A percentile compares a stretch with the other conserved stretches of the same genome.
phyloP scores from a whole-genome alignment of 1,140 invertebrate species.

The Pseudomyrmex dendroicus region DNA sequence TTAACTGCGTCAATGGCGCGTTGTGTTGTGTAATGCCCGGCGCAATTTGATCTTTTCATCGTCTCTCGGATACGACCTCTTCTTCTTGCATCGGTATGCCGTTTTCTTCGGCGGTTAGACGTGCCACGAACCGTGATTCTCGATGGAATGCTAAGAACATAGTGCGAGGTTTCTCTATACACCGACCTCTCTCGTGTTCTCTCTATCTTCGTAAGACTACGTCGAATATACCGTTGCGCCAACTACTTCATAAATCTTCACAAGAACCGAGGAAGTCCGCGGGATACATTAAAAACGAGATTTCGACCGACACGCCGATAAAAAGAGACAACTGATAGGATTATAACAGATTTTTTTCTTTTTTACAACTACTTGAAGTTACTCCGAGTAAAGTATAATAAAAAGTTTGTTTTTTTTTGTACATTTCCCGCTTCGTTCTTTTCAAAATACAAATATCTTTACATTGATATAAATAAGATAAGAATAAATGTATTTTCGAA shows the following conservation, averaged over 20 bases:
- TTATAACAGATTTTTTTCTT: not conserved
- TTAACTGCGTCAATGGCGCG: conserved; percentile 63
- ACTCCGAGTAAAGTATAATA: not conserved
- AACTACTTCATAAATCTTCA: conserved; percentile 63
- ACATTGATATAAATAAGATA: too few species aligned
- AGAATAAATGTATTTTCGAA: not conserved
- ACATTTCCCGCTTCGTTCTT: not conserved
- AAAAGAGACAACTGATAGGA: not conserved
- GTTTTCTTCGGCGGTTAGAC: conserved; percentile 64
- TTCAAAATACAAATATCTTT: too few species aligned
- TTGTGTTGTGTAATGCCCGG: conserved; percentile 40
- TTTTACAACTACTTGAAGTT: not conserved
- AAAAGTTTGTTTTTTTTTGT: not conserved
- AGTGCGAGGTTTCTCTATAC: conserved; percentile 63
- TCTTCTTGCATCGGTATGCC: conserved; percentile 48
- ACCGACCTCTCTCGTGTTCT: conserved; percentile 4
- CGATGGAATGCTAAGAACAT: conserved; percentile 73
- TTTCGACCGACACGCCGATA: conserved; percentile 35
- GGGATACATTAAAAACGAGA: conserved; percentile 50
- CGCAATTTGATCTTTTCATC: conserved; percentile 39
- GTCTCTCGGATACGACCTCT: conserved; percentile 26
- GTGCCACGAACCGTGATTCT: conserved; percentile 67
- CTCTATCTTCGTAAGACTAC: conserved; percentile 36
- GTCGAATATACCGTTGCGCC: conserved; percentile 64
- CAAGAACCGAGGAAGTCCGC: conserved; percentile 57